These are phyloP conservation scores for Conops quadrifasciatus DNA, from an alignment of 2,888 invertebrate genomes.

Conservation along the genomic window DNA sequence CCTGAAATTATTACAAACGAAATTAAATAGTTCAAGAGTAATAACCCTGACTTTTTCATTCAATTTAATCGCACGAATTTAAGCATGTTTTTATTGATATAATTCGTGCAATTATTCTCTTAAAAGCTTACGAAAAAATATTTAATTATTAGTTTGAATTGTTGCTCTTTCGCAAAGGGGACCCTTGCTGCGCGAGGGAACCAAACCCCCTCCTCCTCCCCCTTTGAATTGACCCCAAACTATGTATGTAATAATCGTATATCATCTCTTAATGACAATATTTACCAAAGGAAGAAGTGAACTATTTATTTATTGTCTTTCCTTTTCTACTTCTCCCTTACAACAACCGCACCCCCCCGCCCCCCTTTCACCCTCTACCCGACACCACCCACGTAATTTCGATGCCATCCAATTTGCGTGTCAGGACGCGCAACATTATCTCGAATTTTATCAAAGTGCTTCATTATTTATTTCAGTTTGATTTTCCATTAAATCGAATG, in stretches of 20 bases:
- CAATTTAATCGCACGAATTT: no score
- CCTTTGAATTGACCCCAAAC: not conserved
- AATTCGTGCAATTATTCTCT: no score
- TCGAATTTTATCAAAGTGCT: constrained; percentile 13
- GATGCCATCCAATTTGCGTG: constrained; percentile 23
- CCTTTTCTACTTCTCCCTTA: no score
- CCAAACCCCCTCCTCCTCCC: not conserved
- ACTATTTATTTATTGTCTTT: not conserved
- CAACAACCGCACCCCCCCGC: not conserved
- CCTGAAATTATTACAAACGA: no score
- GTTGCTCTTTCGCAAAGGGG: no score
- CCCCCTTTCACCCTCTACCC: not conserved
- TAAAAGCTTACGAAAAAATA: no score
- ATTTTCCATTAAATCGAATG: constrained; percentile 31
- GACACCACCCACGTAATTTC: not conserved
- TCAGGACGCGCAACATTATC: constrained; percentile 17
- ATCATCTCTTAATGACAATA: not conserved
- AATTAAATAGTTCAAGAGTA: no score
- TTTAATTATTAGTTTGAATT: no score
- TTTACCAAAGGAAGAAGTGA: not conserved
- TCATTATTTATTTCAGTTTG: constrained; percentile 30
- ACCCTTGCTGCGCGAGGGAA: no score
- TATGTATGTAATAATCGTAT: not conserved
- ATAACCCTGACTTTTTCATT: no score
- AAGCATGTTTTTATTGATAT: no score